These are phyloP conservation scores for Pilophorus perplexus DNA, from an alignment of 2,888 invertebrate species.

Conservation along the genomic window DNA sequence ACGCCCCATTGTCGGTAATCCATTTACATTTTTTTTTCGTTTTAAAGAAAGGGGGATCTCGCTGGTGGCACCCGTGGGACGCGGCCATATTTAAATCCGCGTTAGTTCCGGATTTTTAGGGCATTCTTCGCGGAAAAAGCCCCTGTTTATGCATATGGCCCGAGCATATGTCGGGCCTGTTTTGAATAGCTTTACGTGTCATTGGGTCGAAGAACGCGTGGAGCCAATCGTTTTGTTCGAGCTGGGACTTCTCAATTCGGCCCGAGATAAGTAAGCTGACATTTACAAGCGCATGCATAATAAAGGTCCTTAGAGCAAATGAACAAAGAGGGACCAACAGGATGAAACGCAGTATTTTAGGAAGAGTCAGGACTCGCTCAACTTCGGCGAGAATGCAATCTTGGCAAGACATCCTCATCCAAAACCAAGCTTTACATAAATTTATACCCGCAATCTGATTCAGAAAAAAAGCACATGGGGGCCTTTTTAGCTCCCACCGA, in stretches of 20 bases:
- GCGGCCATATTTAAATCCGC: slow-evolving; percentile 28
- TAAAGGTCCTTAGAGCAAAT: too few relatives aligned
- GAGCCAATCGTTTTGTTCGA: slow-evolving; percentile 23
- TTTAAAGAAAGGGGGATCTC: slow-evolving; percentile 9
- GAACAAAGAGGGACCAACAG: too few relatives aligned
- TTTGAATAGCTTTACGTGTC: slow-evolving; percentile 29
- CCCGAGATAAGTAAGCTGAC: too few relatives aligned
- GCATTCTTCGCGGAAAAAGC: not conserved
- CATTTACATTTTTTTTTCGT: slow-evolving; percentile 19
- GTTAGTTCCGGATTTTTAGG: slow-evolving; percentile 29
- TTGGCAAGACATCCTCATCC: too few relatives aligned
- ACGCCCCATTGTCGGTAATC: slow-evolving; percentile 26
- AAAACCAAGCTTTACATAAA: too few relatives aligned
- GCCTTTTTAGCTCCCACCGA: too few relatives aligned
- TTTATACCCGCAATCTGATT: too few relatives aligned
- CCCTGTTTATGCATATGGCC: slow-evolving; percentile 21
- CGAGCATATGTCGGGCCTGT: slow-evolving; percentile 16
- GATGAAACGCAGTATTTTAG: too few relatives aligned
- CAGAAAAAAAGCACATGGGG: too few relatives aligned
- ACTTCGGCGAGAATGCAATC: too few relatives aligned
- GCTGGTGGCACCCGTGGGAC: slow-evolving; percentile 25
- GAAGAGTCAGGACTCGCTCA: too few relatives aligned
- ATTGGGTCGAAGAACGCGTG: slow-evolving; percentile 23
- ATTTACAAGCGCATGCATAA: too few relatives aligned
- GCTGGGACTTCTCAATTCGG: not conserved